Evolutionary conservation across 1,140 invertebrate species (phyloP), one percentile per base, ranked within the genome.

Genomic region (Nilaparvata lugens): DNA sequence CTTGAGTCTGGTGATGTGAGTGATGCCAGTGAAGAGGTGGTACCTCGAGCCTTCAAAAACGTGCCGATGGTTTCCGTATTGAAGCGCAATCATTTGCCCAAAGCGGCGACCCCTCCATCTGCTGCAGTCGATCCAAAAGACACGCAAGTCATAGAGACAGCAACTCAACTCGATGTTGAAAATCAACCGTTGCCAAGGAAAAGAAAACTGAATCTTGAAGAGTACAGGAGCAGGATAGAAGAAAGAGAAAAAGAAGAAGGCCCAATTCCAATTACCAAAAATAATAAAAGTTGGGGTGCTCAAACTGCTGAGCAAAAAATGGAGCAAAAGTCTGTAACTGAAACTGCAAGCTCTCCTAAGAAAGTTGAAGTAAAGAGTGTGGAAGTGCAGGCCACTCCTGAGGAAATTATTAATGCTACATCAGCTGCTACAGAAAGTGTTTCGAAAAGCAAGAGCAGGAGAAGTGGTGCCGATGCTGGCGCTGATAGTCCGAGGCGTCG

Each of bases 171-270:
- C 38, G n/a, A 9, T 40, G 38, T 40, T 40, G 38, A 16, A 16
- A 3, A 45, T 45, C 11, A n/a, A 16, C 3, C 14, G 3, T 19
- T 19, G 14, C n/a, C 19, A 16, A 3, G 42, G 43, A 76, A 74
- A 38, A 74, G 67, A 65, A 75, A 78, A 69, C 65, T 79, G 7
- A 79, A 79, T 68, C 61, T 80, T 7, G 71, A 74, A 54, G 76
- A 79, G 64, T 79, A 80, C 62, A 72, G 75, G 60, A 75, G 68
- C 54, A 68, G 75, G 48, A 65, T 71, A 57, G 72, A 74, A 68
- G 73, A 75, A 40, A 18, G 58, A 40, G 58, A 60, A 21, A 28
- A 28, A 7, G 25, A 28, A 7, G 25, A 28, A 28, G 25, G 25
- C 7, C 3, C 3, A 28, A 28, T 28, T 28, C 25, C 25, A 28